These are phyloP conservation scores for Psettodes erumei DNA, from an alignment of 2,113 vertebrate genomes.

Conservation along the genomic window DNA sequence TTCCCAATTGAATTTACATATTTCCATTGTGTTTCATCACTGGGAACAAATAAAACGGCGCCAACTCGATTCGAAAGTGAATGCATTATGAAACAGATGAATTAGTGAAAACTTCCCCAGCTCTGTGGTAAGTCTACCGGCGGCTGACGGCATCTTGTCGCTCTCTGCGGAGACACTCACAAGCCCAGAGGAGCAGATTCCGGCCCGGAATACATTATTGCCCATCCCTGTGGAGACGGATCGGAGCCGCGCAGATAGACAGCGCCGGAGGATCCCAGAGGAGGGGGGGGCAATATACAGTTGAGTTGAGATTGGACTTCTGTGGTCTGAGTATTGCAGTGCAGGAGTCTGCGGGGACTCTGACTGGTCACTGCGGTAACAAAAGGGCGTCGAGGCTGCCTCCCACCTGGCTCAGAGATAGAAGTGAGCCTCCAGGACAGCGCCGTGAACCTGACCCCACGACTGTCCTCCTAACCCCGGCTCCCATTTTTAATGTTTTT, in stretches of 20 bases:
- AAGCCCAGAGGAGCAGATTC: constrained; percentile 28
- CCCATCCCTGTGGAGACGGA: constrained; percentile 49
- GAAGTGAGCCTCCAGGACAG: constrained; percentile 11
- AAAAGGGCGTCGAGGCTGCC: constrained; percentile 5
- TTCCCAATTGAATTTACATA: constrained; percentile 53
- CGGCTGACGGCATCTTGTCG: constrained; percentile 31
- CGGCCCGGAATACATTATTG: constrained; percentile 37
- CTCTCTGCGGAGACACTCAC: constrained; percentile 34
- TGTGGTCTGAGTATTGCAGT: not conserved
- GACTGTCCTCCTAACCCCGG: constrained; percentile 9
- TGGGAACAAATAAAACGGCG: constrained; percentile 31
- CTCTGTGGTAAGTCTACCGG: constrained; percentile 4
- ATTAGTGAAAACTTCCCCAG: constrained; percentile 33
- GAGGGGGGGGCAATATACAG: constrained; percentile 63
- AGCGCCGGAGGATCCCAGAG: constrained; percentile 41
- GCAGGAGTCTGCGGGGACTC: constrained; percentile 25
- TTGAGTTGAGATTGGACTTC: constrained; percentile 39
- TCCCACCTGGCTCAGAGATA: not conserved
- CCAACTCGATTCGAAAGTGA: not conserved
- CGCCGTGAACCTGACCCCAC: constrained; percentile 16
- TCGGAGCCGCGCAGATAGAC: constrained; percentile 25
- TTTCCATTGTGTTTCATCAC: constrained; percentile 58
- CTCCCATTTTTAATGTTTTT: constrained; percentile 22
- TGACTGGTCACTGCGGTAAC: constrained; percentile 6
- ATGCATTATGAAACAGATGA: constrained; percentile 53